Base-by-base conservation (phyloP, 2,797 vertebrate species). In the Tauraco hartlaubi region DNA sequence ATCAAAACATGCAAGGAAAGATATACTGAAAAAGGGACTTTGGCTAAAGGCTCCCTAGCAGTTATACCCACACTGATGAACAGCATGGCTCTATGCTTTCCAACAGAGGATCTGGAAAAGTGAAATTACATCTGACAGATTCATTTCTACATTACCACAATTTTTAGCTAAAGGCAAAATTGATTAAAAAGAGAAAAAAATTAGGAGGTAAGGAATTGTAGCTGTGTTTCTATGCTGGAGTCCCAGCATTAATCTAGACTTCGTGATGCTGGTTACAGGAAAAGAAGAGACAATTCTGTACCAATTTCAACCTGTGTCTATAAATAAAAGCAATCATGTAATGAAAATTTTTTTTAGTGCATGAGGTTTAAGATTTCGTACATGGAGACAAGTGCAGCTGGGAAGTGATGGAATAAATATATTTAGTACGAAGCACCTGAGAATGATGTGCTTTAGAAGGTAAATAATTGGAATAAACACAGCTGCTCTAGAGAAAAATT, bases 151-250 rank as follows among this genome's bases (percentile, higher is more conserved):
- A 9, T 85, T 90, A 64, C 49, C 46, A 43, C 49, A 10, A 21
- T 83, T 91, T 78, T 85, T 85, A n/a, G 66, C 73, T 92, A 61
- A 84, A 68, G 93, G 92, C 82, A 80, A 83, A 84, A 92, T 49
- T 66, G 54, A 94, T 93, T 94, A 81, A 90, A 73, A 90, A 82
- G 63, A 94, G 48, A 82, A 90, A 94, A 88, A 22, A 26, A 41
- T 55, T 85, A 15, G 9, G 31, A 66, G 44, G 39, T 62, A 81
- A 72, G 59, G 73, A 84, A 51, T 20, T 74, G n/a, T 81, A 85
- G 61, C 41, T 75, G n/a, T 49, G 20, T 75, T 92, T 75, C 58
- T 58, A 5, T 15, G 22, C 63, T 73, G 90, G 66, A 80, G 10
- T 74, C n/a, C 37, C 3, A 1, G 61, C 43, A 41, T 81, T 75